phyloP scores from a whole-genome alignment of 2,888 invertebrate genomes.

The Agriopis leucophaearia region DNA sequence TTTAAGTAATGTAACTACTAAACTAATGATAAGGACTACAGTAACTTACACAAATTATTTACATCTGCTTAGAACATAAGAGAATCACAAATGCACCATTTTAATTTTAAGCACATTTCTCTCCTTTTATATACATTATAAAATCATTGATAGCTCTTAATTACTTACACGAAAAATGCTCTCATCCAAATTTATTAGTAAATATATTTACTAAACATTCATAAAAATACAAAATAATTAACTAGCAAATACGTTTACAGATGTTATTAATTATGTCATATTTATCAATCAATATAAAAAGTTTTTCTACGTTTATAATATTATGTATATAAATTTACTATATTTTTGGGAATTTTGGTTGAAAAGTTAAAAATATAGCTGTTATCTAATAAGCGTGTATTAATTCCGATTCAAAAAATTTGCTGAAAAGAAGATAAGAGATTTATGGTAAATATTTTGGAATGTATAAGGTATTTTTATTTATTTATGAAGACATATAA shows the following conservation, averaged over 20 bases:
- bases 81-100: constrained; percentile 75
- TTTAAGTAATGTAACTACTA: constrained; percentile 66
- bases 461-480: constrained; percentile 50
- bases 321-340: neutral
- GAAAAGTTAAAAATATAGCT: neutral
- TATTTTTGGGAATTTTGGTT: neutral
- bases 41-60: constrained; percentile 82
- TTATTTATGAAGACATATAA: constrained; percentile 3
- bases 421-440: neutral
- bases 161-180: constrained; percentile 13
- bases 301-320: neutral
- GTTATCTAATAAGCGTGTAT: neutral
- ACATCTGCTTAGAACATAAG: constrained; percentile 73
- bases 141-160: constrained; percentile 61
- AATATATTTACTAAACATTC: constrained; percentile 11
- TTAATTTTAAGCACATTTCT: constrained; percentile 71
- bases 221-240: constrained; percentile 1
- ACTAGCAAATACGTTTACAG: constrained; percentile 3
- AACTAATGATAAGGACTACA: constrained; percentile 70
- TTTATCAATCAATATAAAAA: constrained; percentile 4
- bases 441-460: constrained; percentile 50
- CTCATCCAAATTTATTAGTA: constrained; percentile 4
- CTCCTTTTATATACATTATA: constrained; percentile 70
- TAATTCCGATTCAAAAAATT: neutral
- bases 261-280: neutral